Evolutionary conservation across 2,113 vertebrate genomes (phyloP).

Genomic region (Phrynocephalus versicolor): DNA sequence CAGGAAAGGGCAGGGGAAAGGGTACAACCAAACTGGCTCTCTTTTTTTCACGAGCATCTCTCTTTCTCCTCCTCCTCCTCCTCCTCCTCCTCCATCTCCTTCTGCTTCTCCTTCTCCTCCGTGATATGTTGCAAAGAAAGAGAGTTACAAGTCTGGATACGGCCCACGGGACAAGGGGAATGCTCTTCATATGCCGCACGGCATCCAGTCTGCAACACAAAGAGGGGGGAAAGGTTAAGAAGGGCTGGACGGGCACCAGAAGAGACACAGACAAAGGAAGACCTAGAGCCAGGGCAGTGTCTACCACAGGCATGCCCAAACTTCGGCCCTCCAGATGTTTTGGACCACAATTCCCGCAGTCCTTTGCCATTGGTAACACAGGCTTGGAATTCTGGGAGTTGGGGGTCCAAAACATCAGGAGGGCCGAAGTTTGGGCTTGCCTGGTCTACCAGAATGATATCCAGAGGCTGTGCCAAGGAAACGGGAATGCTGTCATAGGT

Average conservation of each 20-base stretch:
- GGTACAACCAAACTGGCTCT: constrained; percentile 62
- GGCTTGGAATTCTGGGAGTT: too few species aligned
- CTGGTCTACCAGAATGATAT: too few species aligned
- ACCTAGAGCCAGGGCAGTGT: neutral
- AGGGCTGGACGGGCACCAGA: fast-evolving
- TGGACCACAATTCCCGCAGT: too few species aligned
- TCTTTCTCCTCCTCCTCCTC: constrained; percentile 25
- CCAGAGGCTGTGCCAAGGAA: too few species aligned
- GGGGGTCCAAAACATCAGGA: too few species aligned
- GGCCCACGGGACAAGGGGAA: constrained; percentile 71
- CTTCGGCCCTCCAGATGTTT: too few species aligned
- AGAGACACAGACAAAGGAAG: neutral
- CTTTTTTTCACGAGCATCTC: constrained; percentile 24
- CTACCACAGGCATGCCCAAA: too few species aligned
- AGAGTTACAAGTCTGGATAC: constrained; percentile 74
- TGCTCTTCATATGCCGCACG: constrained; percentile 55
- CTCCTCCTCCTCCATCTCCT: constrained; percentile 14
- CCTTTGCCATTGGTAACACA: too few species aligned
- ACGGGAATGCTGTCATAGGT: too few species aligned
- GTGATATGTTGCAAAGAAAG: constrained; percentile 71
- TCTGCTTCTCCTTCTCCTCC: constrained; percentile 46
- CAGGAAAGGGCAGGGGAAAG: constrained; percentile 44
- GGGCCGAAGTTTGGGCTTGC: too few species aligned
- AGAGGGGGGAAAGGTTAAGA: neutral
- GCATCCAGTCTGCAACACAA: constrained; percentile 64